A percentile compares a stretch with the other conserved stretches of the same genome.
phyloP scores from a whole-genome alignment of 2,113 vertebrate species.

The Thalassarche chlororhynchos region DNA sequence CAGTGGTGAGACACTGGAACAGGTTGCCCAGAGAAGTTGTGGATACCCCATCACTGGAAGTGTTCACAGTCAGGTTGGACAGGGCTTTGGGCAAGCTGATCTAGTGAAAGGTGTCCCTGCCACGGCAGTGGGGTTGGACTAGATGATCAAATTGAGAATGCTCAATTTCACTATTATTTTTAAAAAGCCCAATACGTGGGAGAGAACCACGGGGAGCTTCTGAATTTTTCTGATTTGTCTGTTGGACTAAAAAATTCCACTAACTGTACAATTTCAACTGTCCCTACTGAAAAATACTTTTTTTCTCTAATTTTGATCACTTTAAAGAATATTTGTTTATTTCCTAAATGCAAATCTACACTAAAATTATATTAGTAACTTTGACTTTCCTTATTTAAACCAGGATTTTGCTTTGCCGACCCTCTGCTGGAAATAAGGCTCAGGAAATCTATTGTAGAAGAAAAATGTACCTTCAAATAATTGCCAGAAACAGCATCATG shows the following conservation, averaged over 20 bases:
- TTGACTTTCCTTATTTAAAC: not conserved
- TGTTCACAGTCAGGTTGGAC: not conserved
- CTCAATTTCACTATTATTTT: not conserved
- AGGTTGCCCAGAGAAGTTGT: not conserved
- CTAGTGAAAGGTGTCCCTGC: not conserved
- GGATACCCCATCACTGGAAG: not conserved
- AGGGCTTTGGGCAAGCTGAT: not conserved
- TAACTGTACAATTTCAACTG: not conserved
- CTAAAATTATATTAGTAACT: not conserved
- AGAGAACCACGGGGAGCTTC: not conserved
- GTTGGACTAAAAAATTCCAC: not conserved
- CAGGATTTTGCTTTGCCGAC: not conserved
- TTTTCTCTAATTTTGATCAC: not conserved
- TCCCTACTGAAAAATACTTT: not conserved
- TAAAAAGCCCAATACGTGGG: not conserved
- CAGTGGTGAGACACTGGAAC: not conserved
- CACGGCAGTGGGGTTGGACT: not conserved
- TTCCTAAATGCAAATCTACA: not conserved
- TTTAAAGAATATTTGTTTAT: not conserved
- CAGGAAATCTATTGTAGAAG: not conserved
- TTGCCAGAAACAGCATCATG: constrained; percentile 78
- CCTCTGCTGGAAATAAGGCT: not conserved
- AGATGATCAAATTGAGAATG: not conserved
- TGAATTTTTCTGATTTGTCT: not conserved
- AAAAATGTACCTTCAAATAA: constrained; percentile 79